A percentile compares a stretch with the other conserved stretches of the same genome.
phyloP scores from a whole-genome alignment of 1,140 invertebrate species.

The Wiebesia pumilae region DNA sequence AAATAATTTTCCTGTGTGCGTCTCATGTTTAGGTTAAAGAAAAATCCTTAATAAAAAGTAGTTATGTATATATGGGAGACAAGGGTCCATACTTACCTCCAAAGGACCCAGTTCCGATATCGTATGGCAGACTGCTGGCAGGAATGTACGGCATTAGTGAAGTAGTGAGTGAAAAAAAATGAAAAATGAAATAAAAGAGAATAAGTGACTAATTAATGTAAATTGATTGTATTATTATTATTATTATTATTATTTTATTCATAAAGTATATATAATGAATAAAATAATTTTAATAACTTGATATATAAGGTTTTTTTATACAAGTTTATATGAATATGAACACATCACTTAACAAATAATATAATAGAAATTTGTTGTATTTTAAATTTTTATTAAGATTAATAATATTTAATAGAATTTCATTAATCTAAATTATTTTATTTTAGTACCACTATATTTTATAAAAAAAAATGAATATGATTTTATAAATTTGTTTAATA shows the following conservation, averaged over 20 bases:
- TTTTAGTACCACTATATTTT: neutral
- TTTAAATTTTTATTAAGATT: neutral
- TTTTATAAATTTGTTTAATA: neutral
- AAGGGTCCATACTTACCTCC: slow-evolving; percentile 82
- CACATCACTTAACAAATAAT: neutral
- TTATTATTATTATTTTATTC: neutral
- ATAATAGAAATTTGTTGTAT: neutral
- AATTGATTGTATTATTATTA: slow-evolving; percentile 28
- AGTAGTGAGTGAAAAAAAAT: slow-evolving; percentile 74
- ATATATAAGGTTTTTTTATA: neutral
- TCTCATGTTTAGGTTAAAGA: too few relatives aligned
- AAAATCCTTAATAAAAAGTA: slow-evolving; percentile 56
- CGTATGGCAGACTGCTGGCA: slow-evolving; percentile 79
- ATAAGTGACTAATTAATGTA: slow-evolving; percentile 32
- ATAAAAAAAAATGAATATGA: neutral
- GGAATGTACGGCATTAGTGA: slow-evolving; percentile 86
- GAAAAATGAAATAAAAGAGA: slow-evolving; percentile 42
- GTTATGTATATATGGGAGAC: slow-evolving; percentile 88
- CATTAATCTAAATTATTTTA: neutral
- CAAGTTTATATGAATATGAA: neutral
- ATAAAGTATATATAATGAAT: slow-evolving; percentile 23
- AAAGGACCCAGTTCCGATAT: slow-evolving; percentile 75
- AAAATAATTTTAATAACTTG: slow-evolving; percentile 28
- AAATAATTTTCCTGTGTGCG: too few relatives aligned
- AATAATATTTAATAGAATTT: neutral